These are phyloP conservation scores for Hofmannophila pseudospretella DNA, from an alignment of 2,888 invertebrate genomes.

Conservation along the genomic window DNA sequence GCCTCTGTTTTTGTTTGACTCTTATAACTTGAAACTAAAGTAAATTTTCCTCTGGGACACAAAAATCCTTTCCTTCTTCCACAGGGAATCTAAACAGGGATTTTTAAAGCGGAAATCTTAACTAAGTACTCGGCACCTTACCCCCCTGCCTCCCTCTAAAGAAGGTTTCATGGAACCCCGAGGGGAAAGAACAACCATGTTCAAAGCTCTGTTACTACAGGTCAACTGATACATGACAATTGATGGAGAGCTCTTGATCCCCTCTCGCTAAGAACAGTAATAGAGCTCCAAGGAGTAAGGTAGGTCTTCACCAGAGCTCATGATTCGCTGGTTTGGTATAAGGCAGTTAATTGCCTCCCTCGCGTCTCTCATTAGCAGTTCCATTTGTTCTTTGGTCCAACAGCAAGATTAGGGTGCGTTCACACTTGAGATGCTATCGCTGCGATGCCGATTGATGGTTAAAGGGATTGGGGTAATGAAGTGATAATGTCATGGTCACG, in stretches of 20 bases:
- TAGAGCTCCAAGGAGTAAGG: too few species aligned
- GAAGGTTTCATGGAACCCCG: neutral
- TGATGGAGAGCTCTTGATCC: too few species aligned
- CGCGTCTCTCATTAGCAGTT: slow-evolving; percentile 33
- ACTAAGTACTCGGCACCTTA: neutral
- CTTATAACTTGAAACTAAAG: too few species aligned
- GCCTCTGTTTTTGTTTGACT: too few species aligned
- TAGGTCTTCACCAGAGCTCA: too few species aligned
- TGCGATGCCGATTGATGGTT: neutral
- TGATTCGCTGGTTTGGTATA: neutral
- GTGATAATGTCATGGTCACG: too few species aligned
- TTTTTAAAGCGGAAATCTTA: neutral
- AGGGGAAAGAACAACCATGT: neutral
- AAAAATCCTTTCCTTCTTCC: too few species aligned
- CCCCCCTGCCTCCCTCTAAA: neutral
- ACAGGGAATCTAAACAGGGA: neutral
- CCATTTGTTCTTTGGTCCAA: slow-evolving; percentile 27
- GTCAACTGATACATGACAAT: neutral
- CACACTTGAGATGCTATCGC: slow-evolving; percentile 3
- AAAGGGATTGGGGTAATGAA: too few species aligned
- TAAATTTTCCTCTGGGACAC: too few species aligned
- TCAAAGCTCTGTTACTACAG: neutral
- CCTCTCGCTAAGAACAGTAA: too few species aligned
- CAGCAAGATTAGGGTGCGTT: slow-evolving; percentile 5
- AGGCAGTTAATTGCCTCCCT: slow-evolving; percentile 28